Evolutionary conservation across 2,113 vertebrate species (phyloP), one percentile per base, ranked within the genome.

Genomic region (Misgurnus anguillicaudatus): DNA sequence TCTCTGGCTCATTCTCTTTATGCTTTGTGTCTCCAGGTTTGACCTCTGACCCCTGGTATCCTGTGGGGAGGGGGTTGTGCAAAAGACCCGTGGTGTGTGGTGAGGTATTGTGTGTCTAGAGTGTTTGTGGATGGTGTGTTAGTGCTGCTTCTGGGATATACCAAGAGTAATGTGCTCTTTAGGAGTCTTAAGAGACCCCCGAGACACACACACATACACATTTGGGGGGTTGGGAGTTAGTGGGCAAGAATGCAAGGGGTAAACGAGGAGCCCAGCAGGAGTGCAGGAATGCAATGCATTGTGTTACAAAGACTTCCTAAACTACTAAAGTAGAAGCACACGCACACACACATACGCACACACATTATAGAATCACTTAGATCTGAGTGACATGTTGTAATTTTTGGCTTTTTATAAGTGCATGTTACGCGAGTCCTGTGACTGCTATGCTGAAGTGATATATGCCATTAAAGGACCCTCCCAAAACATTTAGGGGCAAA

Each of bases 11-110:
- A 48, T 63, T 72, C 67, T 51, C 73, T 69, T 31, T 72, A 80
- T 89, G 86, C 80, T 77, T 76, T 75, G 73, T 71, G 66, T 81
- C 74, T 76, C 57, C 47, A 64, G 66, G 65, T 77, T 62, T 77
- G 48, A 71, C 80, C 73, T 77, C 80, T 77, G 73, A 81, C 80
- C 80, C 65, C 66, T 71, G 21, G 66, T 69, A 81, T 81, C 80
- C 80, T 81, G 80, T 71, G 36, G 45, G 45, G 9, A 64, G 84
- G 80, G 58, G 76, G 87, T 83, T 85, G 80, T 80, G 87, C 55
- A 82, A 82, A 79, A 64, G 39, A 69, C 53, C 31, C 19, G 2
- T 74, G 31, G 74, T 76, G 71, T 75, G 64, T 75, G 73, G 63
- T 5, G 10, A 41, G 68, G 36, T 38, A 48, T 9, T 75, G 71